A percentile compares a stretch with the other conserved stretches of the same genome.
phyloP scores from a whole-genome alignment of 2,888 invertebrate species.

The Chloroclystis v-ata region DNA sequence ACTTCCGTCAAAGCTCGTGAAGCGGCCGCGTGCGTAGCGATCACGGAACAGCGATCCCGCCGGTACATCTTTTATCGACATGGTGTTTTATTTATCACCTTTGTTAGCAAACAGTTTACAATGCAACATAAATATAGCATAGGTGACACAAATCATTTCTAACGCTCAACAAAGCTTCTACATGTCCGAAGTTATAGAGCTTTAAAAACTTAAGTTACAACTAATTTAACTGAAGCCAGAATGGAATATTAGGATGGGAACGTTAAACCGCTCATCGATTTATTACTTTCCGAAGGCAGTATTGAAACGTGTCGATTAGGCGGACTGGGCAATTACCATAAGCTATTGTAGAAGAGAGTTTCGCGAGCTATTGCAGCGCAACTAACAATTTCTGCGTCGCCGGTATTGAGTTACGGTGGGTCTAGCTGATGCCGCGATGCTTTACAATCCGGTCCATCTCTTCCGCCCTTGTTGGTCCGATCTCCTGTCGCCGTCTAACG shows the following conservation, averaged over 20 bases:
- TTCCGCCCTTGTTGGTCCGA: conserved; percentile 73
- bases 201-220: conserved; percentile 1
- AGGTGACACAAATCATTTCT: conserved; percentile 11
- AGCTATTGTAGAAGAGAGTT: conserved; percentile 48
- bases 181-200: not conserved
- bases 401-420: conserved; percentile 68
- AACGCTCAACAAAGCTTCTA: not conserved
- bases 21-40: conserved; percentile 50
- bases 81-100: conserved; percentile 28
- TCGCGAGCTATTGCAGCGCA: conserved; percentile 50
- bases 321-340: conserved; percentile 58
- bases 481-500: conserved; percentile 71
- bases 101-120: conserved; percentile 16
- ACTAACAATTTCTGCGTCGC: conserved; percentile 71
- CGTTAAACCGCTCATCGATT: conserved; percentile 19
- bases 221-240: conserved; percentile 12
- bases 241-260: conserved; percentile 18
- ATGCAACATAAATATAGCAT: conserved; percentile 15
- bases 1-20: conserved; percentile 48
- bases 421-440: conserved; percentile 69
- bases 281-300: conserved; percentile 27
- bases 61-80: conserved; percentile 31
- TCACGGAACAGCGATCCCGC: conserved; percentile 42
- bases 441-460: conserved; percentile 74
- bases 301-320: conserved; percentile 59